Evolutionary conservation across 2,113 vertebrate species (phyloP).

Genomic region (Myrmecobius fasciatus): DNA sequence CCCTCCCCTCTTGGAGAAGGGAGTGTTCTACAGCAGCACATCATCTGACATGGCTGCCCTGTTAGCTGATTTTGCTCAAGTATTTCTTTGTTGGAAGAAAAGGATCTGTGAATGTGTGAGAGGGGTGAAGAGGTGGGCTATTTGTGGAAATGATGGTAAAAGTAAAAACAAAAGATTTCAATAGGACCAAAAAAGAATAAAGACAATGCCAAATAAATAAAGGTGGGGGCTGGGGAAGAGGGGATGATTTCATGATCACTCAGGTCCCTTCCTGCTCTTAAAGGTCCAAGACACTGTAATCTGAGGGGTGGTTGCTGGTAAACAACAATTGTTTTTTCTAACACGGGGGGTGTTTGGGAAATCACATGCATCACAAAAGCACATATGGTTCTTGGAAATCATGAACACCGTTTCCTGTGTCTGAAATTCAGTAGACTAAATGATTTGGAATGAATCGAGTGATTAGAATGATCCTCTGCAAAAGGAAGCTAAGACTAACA

Average conservation of each 20-base stretch:
- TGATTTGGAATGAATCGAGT: slow-evolving; percentile 9
- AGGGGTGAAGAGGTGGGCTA: background rate
- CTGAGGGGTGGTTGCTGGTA: background rate
- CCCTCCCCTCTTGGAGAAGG: too few species aligned
- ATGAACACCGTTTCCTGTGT: background rate
- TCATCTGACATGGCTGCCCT: background rate
- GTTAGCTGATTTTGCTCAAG: background rate
- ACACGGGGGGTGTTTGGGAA: slow-evolving; percentile 30
- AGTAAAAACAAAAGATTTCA: background rate
- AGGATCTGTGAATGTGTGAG: background rate
- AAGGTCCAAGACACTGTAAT: background rate
- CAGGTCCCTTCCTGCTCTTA: background rate
- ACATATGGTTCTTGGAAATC: background rate
- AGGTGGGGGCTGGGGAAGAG: too few species aligned
- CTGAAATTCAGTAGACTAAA: slow-evolving; percentile 9
- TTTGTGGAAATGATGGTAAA: background rate
- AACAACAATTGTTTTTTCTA: background rate
- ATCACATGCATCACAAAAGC: slow-evolving; percentile 24
- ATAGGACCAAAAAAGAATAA: background rate
- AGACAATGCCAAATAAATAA: background rate
- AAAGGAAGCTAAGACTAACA: background rate
- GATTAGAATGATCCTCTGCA: slow-evolving; percentile 12
- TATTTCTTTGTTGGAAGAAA: background rate
- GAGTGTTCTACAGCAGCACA: background rate
- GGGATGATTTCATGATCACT: background rate